A percentile compares a stretch with the other conserved stretches of the same genome.
Conservation (phyloP, 92 coral and sea anemone species). For the Virgularia gustaviana region DNA sequence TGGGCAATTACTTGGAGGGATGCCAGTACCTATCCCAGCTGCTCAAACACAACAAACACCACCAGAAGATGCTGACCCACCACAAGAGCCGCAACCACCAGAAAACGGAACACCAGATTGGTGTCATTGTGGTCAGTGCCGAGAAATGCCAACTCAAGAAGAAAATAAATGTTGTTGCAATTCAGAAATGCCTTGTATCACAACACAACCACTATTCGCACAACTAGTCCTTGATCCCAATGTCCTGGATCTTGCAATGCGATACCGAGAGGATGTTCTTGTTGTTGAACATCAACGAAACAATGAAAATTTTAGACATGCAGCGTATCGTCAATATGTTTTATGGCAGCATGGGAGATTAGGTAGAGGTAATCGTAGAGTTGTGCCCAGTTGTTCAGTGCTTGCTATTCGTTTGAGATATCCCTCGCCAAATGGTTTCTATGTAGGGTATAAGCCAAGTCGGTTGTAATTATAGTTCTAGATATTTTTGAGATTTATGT, state of each 20-base stretch:
- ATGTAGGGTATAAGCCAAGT: constrained; percentile 13
- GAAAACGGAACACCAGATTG: constrained; percentile 7
- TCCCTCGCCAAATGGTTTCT: constrained; percentile 26
- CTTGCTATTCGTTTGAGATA: constrained; percentile 24
- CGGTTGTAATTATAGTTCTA: constrained; percentile 8
- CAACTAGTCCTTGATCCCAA: background rate
- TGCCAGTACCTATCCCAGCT: too few relatives aligned
- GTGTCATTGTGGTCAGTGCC: background rate
- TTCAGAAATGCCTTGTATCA: background rate
- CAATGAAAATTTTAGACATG: background rate
- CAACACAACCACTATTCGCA: background rate
- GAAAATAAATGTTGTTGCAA: background rate
- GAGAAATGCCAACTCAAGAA: background rate
- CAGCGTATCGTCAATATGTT: background rate
- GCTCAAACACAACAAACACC: background rate
- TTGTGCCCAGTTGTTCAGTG: constrained; percentile 29
- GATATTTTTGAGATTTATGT: too few relatives aligned
- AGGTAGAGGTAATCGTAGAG: constrained; percentile 32
- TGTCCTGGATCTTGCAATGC: background rate
- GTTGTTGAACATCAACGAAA: background rate
- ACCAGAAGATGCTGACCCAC: background rate
- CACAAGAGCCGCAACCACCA: background rate
- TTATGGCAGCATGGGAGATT: constrained; percentile 35
- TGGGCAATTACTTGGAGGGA: constrained; percentile 2
- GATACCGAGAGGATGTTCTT: too few relatives aligned